Conservation (phyloP, 2,888 invertebrate species). For the Hybos culiciformis region DNA sequence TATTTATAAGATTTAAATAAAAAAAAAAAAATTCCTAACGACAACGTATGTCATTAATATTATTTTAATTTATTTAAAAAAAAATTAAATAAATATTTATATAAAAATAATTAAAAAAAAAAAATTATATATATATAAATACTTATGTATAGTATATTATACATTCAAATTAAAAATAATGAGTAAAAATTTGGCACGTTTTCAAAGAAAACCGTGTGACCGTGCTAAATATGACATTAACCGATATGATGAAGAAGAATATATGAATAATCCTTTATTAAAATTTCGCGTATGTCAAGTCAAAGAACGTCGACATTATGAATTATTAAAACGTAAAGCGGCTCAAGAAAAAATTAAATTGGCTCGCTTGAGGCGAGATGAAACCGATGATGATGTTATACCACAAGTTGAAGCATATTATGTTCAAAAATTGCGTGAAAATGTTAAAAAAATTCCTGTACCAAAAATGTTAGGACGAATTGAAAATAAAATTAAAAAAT, state of each 20-base stretch:
- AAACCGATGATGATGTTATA: slow-evolving; percentile 36
- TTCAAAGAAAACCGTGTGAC: slow-evolving; percentile 29
- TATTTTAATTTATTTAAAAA: too few species aligned
- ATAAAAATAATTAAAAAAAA: too few species aligned
- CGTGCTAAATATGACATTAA: slow-evolving; percentile 21
- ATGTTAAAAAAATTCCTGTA: slow-evolving; percentile 43
- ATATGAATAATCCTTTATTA: slow-evolving; percentile 30
- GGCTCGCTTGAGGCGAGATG: slow-evolving; percentile 15
- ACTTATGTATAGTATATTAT: too few species aligned
- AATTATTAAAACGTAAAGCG: slow-evolving; percentile 28
- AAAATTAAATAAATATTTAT: too few species aligned
- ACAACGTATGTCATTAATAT: too few species aligned
- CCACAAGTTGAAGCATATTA: slow-evolving; percentile 40
- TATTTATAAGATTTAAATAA: too few species aligned
- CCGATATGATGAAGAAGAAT: slow-evolving; percentile 32
- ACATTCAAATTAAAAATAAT: slow-evolving; percentile 6
- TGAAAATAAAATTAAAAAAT: slow-evolving; percentile 45
- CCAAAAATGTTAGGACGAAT: slow-evolving; percentile 47
- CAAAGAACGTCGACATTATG: slow-evolving; percentile 28
- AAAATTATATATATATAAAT: too few species aligned
- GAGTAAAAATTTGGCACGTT: slow-evolving; percentile 24
- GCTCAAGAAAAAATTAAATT: slow-evolving; percentile 29
- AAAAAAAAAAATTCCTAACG: too few species aligned
- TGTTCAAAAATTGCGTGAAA: slow-evolving; percentile 41
- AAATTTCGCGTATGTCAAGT: slow-evolving; percentile 30